Base-by-base conservation (phyloP, 1,140 invertebrate species). In the Drosophila auraria region DNA sequence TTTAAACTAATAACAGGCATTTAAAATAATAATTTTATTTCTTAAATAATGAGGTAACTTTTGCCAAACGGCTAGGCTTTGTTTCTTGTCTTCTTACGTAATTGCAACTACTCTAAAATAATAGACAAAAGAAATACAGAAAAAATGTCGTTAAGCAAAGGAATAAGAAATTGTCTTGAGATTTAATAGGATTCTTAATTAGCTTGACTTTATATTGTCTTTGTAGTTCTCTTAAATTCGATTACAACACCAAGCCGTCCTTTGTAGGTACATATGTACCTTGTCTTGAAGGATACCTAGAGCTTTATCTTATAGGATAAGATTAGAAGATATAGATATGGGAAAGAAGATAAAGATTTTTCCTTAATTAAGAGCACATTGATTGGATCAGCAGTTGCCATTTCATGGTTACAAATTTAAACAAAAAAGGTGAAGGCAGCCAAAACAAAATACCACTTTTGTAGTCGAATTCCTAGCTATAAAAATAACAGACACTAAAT, bases 281-380 rank as follows among this genome's bases (percentile, higher is more conserved):
- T 38, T 7, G 7, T 15, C 38, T 23, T 23, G 14, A 56, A 38
- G 53, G 12, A 17, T 23, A 20, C n/a, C 9, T 9, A 2, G 3
- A 33, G 30, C 20, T 11, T 27, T 63, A n/a, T 20, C 7, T 27
- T 1, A 61, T 12, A 3, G 9, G 33, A 36, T 27, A 4, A 27
- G 25, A 40, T 17, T 6, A 8, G 20, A 20, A 20, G 0, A 20
- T 20, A 20, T 20, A 20, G 20, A 20, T 20, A 20, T 1, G 20
- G 20, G 20, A 20, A 20, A 20, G 20, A 20, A 20, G 20, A 20
- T 20, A 8, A 23, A 5, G 11, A 30, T 23, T 9, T 6, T n/a
- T n/a, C 6, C 2, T 38, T 65, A 44, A 61, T 61, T 65, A 65
- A 12, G 17, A 12, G 56, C 25, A 44, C 30, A 61, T 44, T 33